phyloP scores from a whole-genome alignment of 2,888 invertebrate species.

The Heliconius erato region DNA sequence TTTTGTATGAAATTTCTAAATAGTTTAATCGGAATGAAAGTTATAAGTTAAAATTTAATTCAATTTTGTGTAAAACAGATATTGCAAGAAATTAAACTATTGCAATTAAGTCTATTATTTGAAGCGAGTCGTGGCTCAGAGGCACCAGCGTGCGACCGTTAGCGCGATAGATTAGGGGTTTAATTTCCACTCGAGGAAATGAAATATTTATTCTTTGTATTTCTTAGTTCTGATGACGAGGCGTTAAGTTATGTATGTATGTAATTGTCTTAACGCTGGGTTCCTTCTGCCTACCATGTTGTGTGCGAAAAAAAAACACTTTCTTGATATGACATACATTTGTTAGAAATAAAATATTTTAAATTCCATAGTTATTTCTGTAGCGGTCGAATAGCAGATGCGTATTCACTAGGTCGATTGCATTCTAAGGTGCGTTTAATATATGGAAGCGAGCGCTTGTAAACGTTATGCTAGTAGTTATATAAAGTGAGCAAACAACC shows the following conservation, averaged over 20 bases:
- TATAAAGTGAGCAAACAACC: conserved; percentile 32
- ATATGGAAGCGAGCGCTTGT: conserved; percentile 34
- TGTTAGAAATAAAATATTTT: neutral
- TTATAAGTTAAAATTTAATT: neutral
- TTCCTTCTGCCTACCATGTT: neutral
- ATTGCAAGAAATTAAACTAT: no score
- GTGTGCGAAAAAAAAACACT: no score
- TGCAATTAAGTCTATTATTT: neutral
- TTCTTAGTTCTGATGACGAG: no score
- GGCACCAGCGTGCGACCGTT: neutral
- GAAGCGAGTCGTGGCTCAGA: neutral
- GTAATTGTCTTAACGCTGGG: neutral
- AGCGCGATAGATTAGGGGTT: no score
- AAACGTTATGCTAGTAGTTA: conserved; percentile 44
- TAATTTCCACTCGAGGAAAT: neutral
- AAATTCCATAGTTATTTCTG: conserved; percentile 29
- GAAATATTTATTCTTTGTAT: no score
- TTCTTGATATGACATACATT: neutral
- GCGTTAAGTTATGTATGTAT: no score
- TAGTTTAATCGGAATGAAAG: neutral
- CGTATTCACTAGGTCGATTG: conserved; percentile 41
- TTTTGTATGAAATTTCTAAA: neutral
- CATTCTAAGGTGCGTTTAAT: conserved; percentile 36
- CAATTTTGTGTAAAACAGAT: neutral
- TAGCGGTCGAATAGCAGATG: conserved; percentile 31